A percentile compares a stretch with the other conserved stretches of the same genome.
phyloP scores from a whole-genome alignment of 2,113 vertebrate genomes.

The Anhinga rufa region DNA sequence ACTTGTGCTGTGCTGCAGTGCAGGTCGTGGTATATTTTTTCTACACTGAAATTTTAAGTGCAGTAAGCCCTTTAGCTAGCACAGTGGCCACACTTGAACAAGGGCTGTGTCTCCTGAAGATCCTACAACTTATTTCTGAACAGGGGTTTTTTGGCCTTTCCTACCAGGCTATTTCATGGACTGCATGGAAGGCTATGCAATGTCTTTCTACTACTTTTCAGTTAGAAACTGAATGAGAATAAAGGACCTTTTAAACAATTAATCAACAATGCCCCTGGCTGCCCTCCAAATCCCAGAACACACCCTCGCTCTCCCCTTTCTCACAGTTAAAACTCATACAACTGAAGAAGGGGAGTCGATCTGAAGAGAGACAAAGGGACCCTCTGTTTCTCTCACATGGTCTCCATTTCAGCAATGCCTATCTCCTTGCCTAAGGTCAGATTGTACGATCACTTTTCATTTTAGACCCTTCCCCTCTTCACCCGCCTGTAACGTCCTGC shows the following conservation, averaged over 20 bases:
- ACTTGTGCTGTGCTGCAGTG: rapidly evolving
- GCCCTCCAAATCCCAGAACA: not conserved
- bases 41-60: not conserved
- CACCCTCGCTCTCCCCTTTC: not conserved
- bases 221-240: not conserved
- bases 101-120: not conserved
- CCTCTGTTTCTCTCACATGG: not conserved
- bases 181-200: not conserved
- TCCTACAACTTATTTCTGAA: not conserved
- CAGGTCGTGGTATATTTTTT: not conserved
- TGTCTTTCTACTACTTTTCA: not conserved
- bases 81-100: not conserved
- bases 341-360: not conserved
- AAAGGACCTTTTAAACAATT: constrained; percentile 4
- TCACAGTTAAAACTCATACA: not conserved
- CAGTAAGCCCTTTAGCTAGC: not conserved
- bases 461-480: not conserved
- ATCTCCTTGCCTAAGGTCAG: not conserved
- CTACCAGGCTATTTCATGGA: not conserved
- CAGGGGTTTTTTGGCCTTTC: not conserved
- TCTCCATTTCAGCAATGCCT: not conserved
- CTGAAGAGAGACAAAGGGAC: not conserved
- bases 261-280: not conserved
- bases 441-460: not conserved
- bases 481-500: not conserved